Percentiles rank a stretch among this genome's conserved stretches.
These are phyloP conservation scores for Scomber japonicus DNA, from an alignment of 2,113 vertebrate genomes.

Conservation along the genomic window DNA sequence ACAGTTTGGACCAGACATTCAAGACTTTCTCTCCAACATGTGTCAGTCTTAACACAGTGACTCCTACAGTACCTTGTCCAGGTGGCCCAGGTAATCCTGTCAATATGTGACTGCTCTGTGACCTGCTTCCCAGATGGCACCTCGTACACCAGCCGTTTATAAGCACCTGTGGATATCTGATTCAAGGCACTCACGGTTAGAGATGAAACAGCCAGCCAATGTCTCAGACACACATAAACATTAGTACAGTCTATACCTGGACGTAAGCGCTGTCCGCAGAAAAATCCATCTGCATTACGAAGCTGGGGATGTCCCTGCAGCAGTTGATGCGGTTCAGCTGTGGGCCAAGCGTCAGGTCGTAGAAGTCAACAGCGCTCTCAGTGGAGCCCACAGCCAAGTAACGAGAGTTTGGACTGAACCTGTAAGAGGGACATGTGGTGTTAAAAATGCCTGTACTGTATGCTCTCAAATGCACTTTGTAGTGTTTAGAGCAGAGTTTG, in stretches of 20 bases:
- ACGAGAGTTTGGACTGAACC: slow-evolving; percentile 95
- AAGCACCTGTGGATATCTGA: slow-evolving; percentile 96
- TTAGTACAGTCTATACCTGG: slow-evolving; percentile 84
- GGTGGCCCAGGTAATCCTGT: slow-evolving; percentile 97
- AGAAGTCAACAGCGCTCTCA: slow-evolving; percentile 97
- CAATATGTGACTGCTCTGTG: slow-evolving; percentile 91
- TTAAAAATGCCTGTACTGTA: not conserved
- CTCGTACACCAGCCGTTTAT: slow-evolving; percentile 96
- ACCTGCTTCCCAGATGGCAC: slow-evolving; percentile 98
- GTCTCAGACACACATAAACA: not conserved
- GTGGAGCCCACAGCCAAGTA: slow-evolving; percentile 95
- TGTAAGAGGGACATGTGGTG: slow-evolving; percentile 52
- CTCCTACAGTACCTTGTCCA: slow-evolving; percentile 93
- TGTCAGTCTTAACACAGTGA: not conserved
- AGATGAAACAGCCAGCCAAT: not conserved
- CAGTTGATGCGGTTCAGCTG: slow-evolving; percentile 95
- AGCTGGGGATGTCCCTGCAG: slow-evolving; percentile 96
- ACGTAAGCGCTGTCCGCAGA: slow-evolving; percentile 92
- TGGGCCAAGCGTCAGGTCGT: slow-evolving; percentile 93
- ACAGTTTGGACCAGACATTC: not conserved
- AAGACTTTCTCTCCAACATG: not conserved
- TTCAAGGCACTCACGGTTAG: slow-evolving; percentile 31
- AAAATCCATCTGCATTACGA: slow-evolving; percentile 97
- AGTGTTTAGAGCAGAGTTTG: not conserved
- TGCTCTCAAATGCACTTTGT: no score